phyloP scores from a whole-genome alignment of 2,888 invertebrate species.

The Drosophila fungiperda region DNA sequence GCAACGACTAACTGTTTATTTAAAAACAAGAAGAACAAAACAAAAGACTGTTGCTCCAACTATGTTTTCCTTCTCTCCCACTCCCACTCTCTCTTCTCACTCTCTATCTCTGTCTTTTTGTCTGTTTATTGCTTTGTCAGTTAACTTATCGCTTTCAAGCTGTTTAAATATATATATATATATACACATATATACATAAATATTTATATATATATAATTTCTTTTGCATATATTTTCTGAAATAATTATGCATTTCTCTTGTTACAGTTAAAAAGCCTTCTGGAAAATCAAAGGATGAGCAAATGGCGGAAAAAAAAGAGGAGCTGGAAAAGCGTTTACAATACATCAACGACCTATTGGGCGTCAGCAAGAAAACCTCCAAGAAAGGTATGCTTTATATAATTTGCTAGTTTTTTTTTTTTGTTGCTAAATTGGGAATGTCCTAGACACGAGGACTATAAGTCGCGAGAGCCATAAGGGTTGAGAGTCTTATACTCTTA shows the following conservation, averaged over 20 bases:
- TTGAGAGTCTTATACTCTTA: not conserved
- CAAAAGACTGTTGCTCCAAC: constrained; percentile 10
- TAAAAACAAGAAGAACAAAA: not conserved
- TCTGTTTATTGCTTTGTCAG: constrained; percentile 6
- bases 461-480: not conserved
- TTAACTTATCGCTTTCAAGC: not conserved
- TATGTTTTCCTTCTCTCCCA: not conserved
- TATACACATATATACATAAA: too few species aligned
- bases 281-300: constrained; percentile 97
- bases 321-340: constrained; percentile 97
- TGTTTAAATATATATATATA: not conserved
- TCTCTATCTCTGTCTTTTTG: not conserved
- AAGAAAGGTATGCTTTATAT: constrained; percentile 91
- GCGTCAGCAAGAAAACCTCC: constrained; percentile 92
- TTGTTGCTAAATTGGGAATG: not conserved
- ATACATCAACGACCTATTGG: constrained; percentile 96
- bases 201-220: not conserved
- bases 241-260: constrained; percentile 5
- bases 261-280: constrained; percentile 93
- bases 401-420: too few species aligned
- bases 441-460: not conserved
- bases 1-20: constrained; percentile 5
- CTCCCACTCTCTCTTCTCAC: not conserved
- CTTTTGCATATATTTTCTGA: not conserved
- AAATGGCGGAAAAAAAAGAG: constrained; percentile 97